Base-by-base conservation (phyloP, 2,888 invertebrate species). In the Drosophila paramelanica region DNA sequence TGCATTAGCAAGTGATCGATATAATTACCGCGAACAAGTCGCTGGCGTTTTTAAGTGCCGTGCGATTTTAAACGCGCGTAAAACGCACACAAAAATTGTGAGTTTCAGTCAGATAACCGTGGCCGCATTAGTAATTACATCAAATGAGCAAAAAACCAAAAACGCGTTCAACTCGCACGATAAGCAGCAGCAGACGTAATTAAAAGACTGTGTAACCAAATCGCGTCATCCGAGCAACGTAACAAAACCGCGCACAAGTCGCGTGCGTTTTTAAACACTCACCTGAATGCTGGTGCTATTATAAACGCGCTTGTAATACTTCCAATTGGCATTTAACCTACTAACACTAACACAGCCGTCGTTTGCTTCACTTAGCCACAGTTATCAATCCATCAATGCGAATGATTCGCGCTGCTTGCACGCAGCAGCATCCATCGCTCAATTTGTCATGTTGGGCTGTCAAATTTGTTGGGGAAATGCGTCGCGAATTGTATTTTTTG, bases 311-410 rank as follows among this genome's bases (percentile, higher is more conserved):
- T 49, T 57, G 62, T 61, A 80, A 86, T 72, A 55, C 23, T 41
- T 47, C 47, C 38, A 45, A 27, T 42, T 66, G 59, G 47, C 84
- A 65, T 86, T 88, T 82, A 82, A 88, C 81, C 85, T 72, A 88
- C 79, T 81, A 83, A 87, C 79, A 74, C 53, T 11, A 4, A 11
- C 3, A 3, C 33, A 5, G 33, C 10, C 27, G 55, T 5, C 25
- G 25, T 50, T 73, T 77, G 67, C 73, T 59, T 43, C 70, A 76
- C 58, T 68, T 66, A 55, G 13, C 57, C 39, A 53, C 43, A 38
- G 23, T 51, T 41, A 60, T 39, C 50, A 38, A 79, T 61, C 67
- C 61, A 83, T 71, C 83, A 64, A 55, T 50, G 36, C 31, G n/a
- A 38, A 10, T 39, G 46, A 55, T 50, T 58, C 17, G 17, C 42